Base-by-base conservation (phyloP, 2,113 vertebrate species). In the Todiramphus chloris region DNA sequence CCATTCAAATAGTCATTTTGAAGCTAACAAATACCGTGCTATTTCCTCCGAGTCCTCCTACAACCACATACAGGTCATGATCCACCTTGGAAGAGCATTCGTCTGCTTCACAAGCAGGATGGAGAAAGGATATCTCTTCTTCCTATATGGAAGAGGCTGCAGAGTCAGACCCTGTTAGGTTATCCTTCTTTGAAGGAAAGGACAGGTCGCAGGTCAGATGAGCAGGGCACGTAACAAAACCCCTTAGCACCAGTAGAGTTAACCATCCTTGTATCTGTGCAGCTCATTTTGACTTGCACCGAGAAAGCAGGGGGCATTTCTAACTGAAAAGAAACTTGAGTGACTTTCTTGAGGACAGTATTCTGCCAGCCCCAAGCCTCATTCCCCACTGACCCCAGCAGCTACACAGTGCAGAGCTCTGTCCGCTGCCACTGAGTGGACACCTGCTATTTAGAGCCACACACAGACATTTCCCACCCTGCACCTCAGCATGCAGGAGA, bases 1-100 rank as follows among this genome's bases (percentile, higher is more conserved):
- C 31, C 10, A 91, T 91, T 94, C 79, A 92, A 95, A 92, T 92
- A 68, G 74, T 43, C 43, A 62, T 91, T 89, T 76, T 23, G 4
- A 91, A 44, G 46, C 66, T 76, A 79, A 83, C 17, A 72, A 84
- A 89, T 75, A 83, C 24, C 90, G 76, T 59, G 17, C 33, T 91
- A 35, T 76, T 93, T 58, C 30, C 39, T 72, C 30, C 50, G 69
- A 79, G 77, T 82, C 35, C 4, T 53, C 8, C 28, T 91, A 48
- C 35, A 95, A 41, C 12, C 13, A 24, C 30, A 8, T 13, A 78
- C 87, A 69, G 59, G 43, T 84, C 60, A 31, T 31, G 33, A 93
- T 83, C 43, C 16, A 37, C 19, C 53, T 35, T 46, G 33, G 50
- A 94, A 92, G 46, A 82, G 39, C n/a, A 83, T 92, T n/a, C 2